Conservation (phyloP, 2,797 vertebrate genomes). For the Pseudocheirus occidentalis region DNA sequence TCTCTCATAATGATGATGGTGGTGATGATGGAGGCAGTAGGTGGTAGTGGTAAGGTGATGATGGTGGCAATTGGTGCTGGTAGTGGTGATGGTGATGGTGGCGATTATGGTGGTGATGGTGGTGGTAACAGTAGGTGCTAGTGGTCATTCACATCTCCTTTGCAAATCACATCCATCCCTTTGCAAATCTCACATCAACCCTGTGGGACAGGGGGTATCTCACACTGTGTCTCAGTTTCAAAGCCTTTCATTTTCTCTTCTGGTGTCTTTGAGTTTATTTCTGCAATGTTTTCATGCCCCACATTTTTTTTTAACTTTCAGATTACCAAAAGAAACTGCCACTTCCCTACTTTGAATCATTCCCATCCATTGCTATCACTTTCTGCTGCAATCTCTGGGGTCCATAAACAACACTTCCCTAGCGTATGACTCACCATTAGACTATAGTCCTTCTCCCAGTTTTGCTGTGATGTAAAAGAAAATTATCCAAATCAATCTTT, state of each 20-base stretch:
- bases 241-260: neutral
- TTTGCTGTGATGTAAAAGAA: neutral
- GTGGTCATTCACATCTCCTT: neutral
- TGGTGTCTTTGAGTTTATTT: neutral
- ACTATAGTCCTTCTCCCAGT: neutral
- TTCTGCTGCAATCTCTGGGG: neutral
- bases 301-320: constrained; percentile 16
- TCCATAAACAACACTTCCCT: neutral
- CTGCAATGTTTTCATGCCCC: neutral
- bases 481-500: neutral
- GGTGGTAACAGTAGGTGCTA: neutral
- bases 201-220: neutral
- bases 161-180: no score
- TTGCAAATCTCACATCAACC: neutral
- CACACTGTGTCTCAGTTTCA: neutral
- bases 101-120: neutral
- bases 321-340: neutral
- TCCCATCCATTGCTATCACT: neutral
- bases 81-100: neutral
- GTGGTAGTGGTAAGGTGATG: no score
- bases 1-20: neutral
- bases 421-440: neutral
- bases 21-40: neutral
- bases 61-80: no score
- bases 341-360: neutral